A percentile compares a stretch with the other conserved stretches of the same genome.
Evolutionary conservation across 2,888 invertebrate genomes (phyloP).

Genomic region (Leucophora obtusa): DNA sequence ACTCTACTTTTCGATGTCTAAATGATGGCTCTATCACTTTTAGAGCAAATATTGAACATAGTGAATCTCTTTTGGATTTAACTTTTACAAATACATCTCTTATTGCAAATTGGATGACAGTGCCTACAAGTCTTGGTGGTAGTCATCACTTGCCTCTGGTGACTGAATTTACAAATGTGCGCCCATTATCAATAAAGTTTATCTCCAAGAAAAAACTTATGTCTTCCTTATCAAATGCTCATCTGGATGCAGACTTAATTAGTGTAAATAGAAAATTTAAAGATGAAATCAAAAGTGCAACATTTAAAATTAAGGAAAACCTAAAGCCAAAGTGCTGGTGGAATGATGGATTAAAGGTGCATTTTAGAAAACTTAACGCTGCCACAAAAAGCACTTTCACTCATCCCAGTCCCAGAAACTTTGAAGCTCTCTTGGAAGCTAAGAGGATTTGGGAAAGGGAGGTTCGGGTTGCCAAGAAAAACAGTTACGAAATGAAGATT

Average conservation of each 20-base stretch:
- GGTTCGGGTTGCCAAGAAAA: neutral
- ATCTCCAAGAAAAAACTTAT: constrained; percentile 5
- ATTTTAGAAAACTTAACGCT: neutral
- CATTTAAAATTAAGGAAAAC: neutral
- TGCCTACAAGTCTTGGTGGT: constrained; percentile 21
- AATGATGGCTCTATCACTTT: constrained; percentile 3
- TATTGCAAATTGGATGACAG: neutral
- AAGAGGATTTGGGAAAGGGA: neutral
- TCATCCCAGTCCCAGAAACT: neutral
- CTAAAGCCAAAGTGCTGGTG: constrained; percentile 4
- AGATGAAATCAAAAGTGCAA: neutral
- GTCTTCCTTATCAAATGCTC: neutral
- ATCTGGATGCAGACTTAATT: neutral
- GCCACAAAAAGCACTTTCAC: neutral
- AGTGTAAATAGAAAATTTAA: neutral
- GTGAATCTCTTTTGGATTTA: constrained; percentile 2
- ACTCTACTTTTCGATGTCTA: too few species aligned
- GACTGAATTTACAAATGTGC: neutral
- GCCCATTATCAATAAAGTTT: neutral
- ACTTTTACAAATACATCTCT: neutral
- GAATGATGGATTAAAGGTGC: neutral
- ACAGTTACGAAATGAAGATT: neutral
- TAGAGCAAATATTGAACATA: neutral
- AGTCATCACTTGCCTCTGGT: constrained; percentile 36
- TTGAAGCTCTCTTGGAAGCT: neutral